These are phyloP conservation scores for Trichopria drosophilae DNA, from an alignment of 2,888 invertebrate species.

Conservation along the genomic window DNA sequence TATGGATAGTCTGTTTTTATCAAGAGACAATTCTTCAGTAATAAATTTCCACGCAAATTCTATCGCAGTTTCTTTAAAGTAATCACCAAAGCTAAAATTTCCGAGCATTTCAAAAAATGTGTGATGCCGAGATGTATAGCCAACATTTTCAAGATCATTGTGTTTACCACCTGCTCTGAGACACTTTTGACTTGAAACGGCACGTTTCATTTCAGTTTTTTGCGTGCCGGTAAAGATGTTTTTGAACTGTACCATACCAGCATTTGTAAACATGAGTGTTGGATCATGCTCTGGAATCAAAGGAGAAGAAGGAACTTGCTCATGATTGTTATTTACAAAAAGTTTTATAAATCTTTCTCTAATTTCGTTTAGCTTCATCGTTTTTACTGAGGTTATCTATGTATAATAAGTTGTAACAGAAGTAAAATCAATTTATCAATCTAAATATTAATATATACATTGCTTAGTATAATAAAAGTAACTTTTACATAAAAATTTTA, in stretches of 20 bases:
- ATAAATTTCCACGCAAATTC: constrained; percentile 22
- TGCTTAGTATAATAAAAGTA: too few relatives aligned
- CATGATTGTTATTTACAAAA: constrained; percentile 16
- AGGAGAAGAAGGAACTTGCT: constrained; percentile 14
- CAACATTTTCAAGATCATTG: constrained; percentile 28
- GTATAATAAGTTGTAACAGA: constrained; percentile 13
- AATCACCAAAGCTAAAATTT: constrained; percentile 28
- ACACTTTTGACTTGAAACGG: constrained; percentile 16
- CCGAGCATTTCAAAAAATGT: constrained; percentile 31
- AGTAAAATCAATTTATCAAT: constrained; percentile 10
- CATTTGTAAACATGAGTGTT: constrained; percentile 23
- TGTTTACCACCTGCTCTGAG: constrained; percentile 23
- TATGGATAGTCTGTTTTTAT: constrained; percentile 5
- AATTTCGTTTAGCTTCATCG: constrained; percentile 19
- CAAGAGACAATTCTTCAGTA: constrained; percentile 10
- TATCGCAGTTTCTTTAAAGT: constrained; percentile 25
- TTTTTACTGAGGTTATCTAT: constrained; percentile 14
- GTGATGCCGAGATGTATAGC: constrained; percentile 25
- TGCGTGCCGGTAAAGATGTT: constrained; percentile 16
- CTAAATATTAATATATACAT: too few relatives aligned
- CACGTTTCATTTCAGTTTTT: constrained; percentile 17
- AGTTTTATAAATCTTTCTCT: constrained; percentile 15
- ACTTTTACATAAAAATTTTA: too few relatives aligned
- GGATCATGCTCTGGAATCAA: constrained; percentile 22
- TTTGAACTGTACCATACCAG: constrained; percentile 28